These are phyloP conservation scores for Verasper variegatus DNA, from an alignment of 2,113 vertebrate species.

Conservation along the genomic window DNA sequence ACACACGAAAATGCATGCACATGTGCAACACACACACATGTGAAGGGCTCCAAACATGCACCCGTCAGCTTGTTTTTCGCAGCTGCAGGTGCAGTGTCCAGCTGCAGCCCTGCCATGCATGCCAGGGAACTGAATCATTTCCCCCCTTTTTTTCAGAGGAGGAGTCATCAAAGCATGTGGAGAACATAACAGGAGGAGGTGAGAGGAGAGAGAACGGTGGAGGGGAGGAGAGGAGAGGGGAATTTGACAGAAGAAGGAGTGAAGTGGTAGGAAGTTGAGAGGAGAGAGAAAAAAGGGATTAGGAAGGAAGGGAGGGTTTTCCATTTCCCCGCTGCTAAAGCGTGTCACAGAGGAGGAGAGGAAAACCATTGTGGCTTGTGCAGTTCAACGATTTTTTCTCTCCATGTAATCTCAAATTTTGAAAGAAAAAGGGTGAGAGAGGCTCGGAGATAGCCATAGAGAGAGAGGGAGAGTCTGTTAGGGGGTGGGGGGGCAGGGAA, in stretches of 20 bases:
- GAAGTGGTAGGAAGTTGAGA: conserved; percentile 32
- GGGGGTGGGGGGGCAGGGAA: neutral
- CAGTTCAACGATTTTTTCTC: conserved; percentile 14
- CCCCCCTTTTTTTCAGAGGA: conserved; percentile 56
- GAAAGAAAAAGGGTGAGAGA: conserved; percentile 18
- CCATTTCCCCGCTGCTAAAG: conserved; percentile 27
- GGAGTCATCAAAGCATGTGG: conserved; percentile 72
- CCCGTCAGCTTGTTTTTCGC: conserved; percentile 75
- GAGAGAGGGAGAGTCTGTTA: neutral
- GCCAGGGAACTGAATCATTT: conserved; percentile 78
- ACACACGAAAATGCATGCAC: conserved; percentile 15
- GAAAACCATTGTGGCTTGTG: conserved; percentile 30
- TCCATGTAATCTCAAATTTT: conserved; percentile 37
- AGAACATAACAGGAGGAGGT: conserved; percentile 56
- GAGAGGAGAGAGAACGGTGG: conserved; percentile 17
- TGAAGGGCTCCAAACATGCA: conserved; percentile 54
- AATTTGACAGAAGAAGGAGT: conserved; percentile 17
- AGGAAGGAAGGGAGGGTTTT: conserved; percentile 37
- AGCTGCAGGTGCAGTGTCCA: conserved; percentile 82
- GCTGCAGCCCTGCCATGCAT: conserved; percentile 78
- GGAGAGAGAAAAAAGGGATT: conserved; percentile 16
- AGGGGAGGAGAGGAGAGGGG: neutral
- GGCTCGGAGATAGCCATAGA: conserved; percentile 19
- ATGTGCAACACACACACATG: too few species aligned
- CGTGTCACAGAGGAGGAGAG: conserved; percentile 31